A percentile compares a stretch with the other conserved stretches of the same genome.
Evolutionary conservation across 2,888 invertebrate genomes (phyloP).

Genomic region (Bimastos eiseni): DNA sequence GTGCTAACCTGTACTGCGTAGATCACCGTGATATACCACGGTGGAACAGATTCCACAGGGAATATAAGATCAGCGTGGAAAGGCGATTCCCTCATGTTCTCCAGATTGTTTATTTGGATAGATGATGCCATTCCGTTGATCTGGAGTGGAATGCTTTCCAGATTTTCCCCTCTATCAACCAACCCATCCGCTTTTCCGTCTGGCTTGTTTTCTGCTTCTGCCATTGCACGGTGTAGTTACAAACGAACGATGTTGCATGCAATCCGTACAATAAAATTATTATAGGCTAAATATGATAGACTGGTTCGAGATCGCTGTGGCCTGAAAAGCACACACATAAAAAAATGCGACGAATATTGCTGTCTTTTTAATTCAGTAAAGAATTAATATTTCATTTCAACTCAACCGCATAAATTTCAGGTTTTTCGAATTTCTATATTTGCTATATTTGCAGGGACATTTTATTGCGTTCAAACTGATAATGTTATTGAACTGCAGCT

Average conservation of each 20-base stretch:
- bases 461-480: neutral
- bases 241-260: neutral
- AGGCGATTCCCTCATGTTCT: neutral
- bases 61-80: neutral
- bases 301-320: neutral
- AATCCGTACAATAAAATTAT: neutral
- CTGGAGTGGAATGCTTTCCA: neutral
- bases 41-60: neutral
- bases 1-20: slow-evolving; percentile 16
- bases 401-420: neutral
- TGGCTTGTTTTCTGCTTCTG: neutral
- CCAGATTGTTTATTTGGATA: neutral
- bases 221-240: neutral
- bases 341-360: neutral
- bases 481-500: neutral
- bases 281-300: neutral
- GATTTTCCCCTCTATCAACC: neutral
- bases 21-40: slow-evolving; percentile 19
- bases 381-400: neutral
- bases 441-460: neutral
- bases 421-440: neutral
- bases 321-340: neutral
- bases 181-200: neutral
- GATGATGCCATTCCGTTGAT: neutral
- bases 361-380: neutral